Evolutionary conservation across 1,140 invertebrate species (phyloP).

Genomic region (Cyclargus thomasi): DNA sequence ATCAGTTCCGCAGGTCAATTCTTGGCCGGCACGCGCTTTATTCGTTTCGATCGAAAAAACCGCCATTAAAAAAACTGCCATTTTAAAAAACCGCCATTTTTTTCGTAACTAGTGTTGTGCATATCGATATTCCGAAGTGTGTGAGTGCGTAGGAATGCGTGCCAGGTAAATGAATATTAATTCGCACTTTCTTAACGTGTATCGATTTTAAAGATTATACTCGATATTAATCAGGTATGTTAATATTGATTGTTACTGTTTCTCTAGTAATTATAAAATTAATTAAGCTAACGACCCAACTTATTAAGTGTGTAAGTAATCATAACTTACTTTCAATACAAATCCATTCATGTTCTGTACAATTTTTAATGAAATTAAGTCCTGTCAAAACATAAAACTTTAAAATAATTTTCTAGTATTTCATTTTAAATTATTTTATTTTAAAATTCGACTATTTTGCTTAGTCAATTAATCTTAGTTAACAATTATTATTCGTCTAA

Average conservation of each 20-base stretch:
- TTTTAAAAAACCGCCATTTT: slow-evolving; percentile 15
- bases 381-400: no score
- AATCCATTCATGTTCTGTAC: no score
- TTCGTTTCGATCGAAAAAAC: background rate
- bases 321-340: no score
- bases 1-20: slow-evolving; percentile 50
- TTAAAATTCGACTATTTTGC: no score
- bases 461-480: no score
- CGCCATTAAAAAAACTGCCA: background rate
- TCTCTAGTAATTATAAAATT: no score
- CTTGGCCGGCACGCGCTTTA: slow-evolving; percentile 31
- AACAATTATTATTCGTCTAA: no score
- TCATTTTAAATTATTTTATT: no score
- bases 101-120: slow-evolving; percentile 16
- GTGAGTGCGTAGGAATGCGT: slow-evolving; percentile 29
- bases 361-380: no score
- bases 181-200: slow-evolving; percentile 30
- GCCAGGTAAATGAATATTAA: slow-evolving; percentile 35
- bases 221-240: background rate
- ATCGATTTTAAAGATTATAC: background rate
- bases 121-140: slow-evolving; percentile 19
- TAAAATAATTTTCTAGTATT: no score
- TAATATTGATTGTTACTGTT: background rate
- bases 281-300: no score
- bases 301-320: no score